Evolutionary conservation across 2,888 invertebrate genomes (phyloP), one percentile per base, ranked within the genome.

Genomic region (Tribolium freemani): DNA sequence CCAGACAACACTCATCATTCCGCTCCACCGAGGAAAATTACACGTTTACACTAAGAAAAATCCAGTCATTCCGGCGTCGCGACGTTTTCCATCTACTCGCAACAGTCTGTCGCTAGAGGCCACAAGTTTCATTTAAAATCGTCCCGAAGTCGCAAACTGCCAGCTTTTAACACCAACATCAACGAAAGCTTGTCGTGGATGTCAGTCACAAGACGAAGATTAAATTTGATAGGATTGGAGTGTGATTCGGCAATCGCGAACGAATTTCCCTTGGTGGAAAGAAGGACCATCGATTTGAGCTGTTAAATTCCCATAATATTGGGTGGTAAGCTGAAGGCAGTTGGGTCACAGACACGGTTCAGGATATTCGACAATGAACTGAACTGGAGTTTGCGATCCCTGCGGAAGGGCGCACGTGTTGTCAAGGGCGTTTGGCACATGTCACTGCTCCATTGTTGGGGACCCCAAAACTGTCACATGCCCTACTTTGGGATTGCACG

Each of bases 351-450:
- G 48, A 46, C 60, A 54, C 30, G 54, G 44, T 56, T 13, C 9
- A 16, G 58, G 8, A 60, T 10, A 48, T 21, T 60, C 13, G 48
- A 63, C 51, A 50, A 63, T 63, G 51, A 30, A 50, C 4, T 31
- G n/a, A 51, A n/a, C 26, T 31, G 50, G 11, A 63, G 63, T 30
- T 63, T 63, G 50, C 51, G 63, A 51, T 38, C 63, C 63, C 63
- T 51, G 26, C 51, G n/a, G 66, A 31, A 63, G 46, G 66, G 45
- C 45, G 54, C 63, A 63, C 63, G 63, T 63, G 63, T 60, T 63
- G 51, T 63, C 63, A 51, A 63, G 63, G 63, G 63, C 63, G 66
- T 26, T 53, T 38, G 53, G 66, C 66, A 66, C 66, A 66, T 66
- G 66, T 53, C 66, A 66, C 51, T 45, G 54, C 44, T 54, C 44